Evolutionary conservation across 2,113 vertebrate species (phyloP).

Genomic region (Pluvianellus socialis): DNA sequence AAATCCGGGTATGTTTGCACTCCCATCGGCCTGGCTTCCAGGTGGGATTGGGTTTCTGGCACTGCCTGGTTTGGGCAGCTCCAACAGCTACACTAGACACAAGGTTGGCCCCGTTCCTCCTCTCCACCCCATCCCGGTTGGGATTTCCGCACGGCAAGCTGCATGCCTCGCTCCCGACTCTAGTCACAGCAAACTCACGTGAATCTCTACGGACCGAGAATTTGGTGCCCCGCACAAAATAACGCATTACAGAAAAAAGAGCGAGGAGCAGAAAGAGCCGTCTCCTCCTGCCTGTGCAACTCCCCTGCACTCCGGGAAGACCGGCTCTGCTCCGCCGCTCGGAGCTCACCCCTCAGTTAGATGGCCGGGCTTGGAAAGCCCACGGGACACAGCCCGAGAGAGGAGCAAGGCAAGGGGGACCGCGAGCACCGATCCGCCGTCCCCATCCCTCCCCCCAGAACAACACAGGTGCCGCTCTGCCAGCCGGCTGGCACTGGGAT

Average conservation of each 20-base stretch:
- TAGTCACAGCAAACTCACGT: neutral
- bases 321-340: neutral
- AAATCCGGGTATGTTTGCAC: neutral
- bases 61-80: neutral
- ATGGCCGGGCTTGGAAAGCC: neutral
- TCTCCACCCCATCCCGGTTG: neutral
- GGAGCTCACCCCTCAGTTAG: accelerated
- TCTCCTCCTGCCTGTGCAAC: neutral
- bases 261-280: neutral
- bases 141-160: neutral
- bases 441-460: neutral
- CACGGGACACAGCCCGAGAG: accelerated
- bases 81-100: neutral
- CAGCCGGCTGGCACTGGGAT: neutral
- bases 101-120: neutral
- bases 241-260: too few species aligned
- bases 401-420: neutral
- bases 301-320: accelerated
- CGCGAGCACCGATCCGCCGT: accelerated
- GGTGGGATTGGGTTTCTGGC: accelerated
- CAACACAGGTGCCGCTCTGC: accelerated
- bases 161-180: neutral
- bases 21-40: neutral
- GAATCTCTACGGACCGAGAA: neutral
- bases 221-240: neutral